These are phyloP conservation scores for Teinopalpus imperialis DNA, from an alignment of 2,888 invertebrate genomes.

Conservation along the genomic window DNA sequence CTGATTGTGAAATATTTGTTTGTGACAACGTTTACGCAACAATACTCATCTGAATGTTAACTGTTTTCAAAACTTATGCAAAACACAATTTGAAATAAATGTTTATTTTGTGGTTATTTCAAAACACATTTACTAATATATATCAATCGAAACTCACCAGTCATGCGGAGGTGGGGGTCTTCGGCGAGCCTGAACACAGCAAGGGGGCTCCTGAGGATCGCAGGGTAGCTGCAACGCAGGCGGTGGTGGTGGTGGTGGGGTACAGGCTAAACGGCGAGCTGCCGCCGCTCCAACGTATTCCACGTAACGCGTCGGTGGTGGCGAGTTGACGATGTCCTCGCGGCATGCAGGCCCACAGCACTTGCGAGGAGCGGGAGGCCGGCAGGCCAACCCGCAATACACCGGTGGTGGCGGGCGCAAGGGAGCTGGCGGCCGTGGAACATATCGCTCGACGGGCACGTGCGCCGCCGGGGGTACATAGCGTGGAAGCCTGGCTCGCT, in stretches of 20 bases:
- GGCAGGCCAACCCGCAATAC: conserved; percentile 78
- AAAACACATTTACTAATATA: neutral
- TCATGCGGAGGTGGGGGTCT: conserved; percentile 82
- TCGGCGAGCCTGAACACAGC: conserved; percentile 81
- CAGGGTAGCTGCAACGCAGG: conserved; percentile 73
- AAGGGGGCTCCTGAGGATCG: conserved; percentile 77
- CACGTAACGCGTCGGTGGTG: conserved; percentile 77
- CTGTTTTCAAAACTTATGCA: conserved; percentile 1
- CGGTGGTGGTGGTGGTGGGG: conserved; percentile 75
- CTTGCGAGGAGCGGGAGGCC: conserved; percentile 66
- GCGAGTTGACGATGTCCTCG: conserved; percentile 67
- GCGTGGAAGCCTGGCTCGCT: conserved; percentile 83
- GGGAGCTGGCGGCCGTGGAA: conserved; percentile 82
- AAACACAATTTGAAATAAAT: neutral
- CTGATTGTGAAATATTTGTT: conserved; percentile 6
- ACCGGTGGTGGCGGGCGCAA: conserved; percentile 74
- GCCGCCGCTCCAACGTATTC: conserved; percentile 85
- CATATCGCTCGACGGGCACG: conserved; percentile 87
- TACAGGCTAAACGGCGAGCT: conserved; percentile 80
- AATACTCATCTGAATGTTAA: conserved; percentile 2
- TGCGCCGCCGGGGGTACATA: conserved; percentile 87
- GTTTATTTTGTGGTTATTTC: neutral
- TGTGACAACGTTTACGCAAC: conserved; percentile 12
- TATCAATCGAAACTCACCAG: conserved; percentile 81
- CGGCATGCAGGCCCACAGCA: conserved; percentile 74